Percentiles rank a stretch among this genome's conserved stretches.
These are phyloP conservation scores for Porites lobata DNA, from an alignment of 92 coral and sea anemone species.

Conservation along the genomic window DNA sequence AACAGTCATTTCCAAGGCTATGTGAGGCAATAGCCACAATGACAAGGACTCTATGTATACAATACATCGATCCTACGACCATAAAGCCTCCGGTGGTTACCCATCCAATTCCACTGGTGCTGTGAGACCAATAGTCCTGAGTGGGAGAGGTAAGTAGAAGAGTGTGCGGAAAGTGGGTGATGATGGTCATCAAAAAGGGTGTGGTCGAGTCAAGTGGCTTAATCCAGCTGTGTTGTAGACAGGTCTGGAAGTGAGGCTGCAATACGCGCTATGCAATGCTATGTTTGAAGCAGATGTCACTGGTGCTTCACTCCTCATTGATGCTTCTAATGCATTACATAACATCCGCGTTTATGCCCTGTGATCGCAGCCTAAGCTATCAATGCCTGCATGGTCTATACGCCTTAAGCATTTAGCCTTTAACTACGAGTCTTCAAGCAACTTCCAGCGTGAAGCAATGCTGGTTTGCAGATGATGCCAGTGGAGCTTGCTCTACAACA, in stretches of 20 bases:
- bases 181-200: slow-evolving; percentile 49
- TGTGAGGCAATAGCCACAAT: slow-evolving; percentile 59
- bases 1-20: slow-evolving; percentile 39
- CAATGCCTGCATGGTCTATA: slow-evolving; percentile 35
- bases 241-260: slow-evolving; percentile 60
- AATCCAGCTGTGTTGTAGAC: slow-evolving; percentile 42
- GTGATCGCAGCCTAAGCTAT: slow-evolving; percentile 34
- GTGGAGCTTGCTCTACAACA: slow-evolving; percentile 23
- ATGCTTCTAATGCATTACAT: slow-evolving; percentile 53
- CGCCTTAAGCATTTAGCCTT: slow-evolving; percentile 32
- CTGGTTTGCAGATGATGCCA: slow-evolving; percentile 19
- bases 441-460: slow-evolving; percentile 17
- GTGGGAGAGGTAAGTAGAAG: slow-evolving; percentile 43
- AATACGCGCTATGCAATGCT: slow-evolving; percentile 42
- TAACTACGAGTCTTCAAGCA: slow-evolving; percentile 22
- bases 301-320: slow-evolving; percentile 34
- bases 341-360: slow-evolving; percentile 44
- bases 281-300: slow-evolving; percentile 39
- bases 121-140: slow-evolving; percentile 12
- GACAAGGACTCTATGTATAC: slow-evolving; percentile 54
- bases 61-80: slow-evolving; percentile 50
- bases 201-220: slow-evolving; percentile 54
- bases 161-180: slow-evolving; percentile 41
- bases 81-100: slow-evolving; percentile 37
- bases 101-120: slow-evolving; percentile 44